Evolutionary conservation across 2,797 vertebrate species (phyloP), one percentile per base, ranked within the genome.

Genomic region (Toxotes lorentzi): DNA sequence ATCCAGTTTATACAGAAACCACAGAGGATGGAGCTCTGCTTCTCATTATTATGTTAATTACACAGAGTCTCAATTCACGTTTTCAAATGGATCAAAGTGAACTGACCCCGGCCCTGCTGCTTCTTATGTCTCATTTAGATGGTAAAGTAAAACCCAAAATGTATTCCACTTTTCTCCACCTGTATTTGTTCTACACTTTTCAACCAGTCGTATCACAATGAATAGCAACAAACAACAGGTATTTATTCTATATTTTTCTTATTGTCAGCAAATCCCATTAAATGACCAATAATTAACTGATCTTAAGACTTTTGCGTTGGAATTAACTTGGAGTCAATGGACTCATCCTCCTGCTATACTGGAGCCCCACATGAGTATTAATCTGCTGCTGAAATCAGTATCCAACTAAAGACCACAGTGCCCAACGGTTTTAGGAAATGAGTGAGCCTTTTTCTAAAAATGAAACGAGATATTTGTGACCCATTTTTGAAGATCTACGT

Each of bases 21-120:
- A 19, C 56, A 12, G 57, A 30, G 30, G 62, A 56, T 0, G 16
- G 34, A 45, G 50, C 32, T 40, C 60, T 48, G 64, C 66, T 70
- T 5, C 75, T 79, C 75, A 82, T 86, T 85, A 79, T 78, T 53
- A 86, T 86, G 86, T 64, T 82, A 86, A 91, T 84, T 43, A 58
- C 63, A 75, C 70, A 27, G 78, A 70, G 41, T 85, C 73, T 82
- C 32, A 45, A 8, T 74, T 75, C 76, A 69, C 79, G 30, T 84
- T 84, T 78, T 73, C 70, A 67, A 11, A 48, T 13, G 58, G 80
- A 84, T 88, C 70, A 84, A 50, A 86, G 77, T 43, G 71, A 78
- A 38, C 1, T 76, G 82, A 89, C 81, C 81, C 56, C 51, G 0
- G 51, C 21, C 17, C 61, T 8, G 67, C 68, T 40, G 67, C 68